Evolutionary conservation across 2,888 invertebrate species (phyloP).

Genomic region (Folsomia candida): DNA sequence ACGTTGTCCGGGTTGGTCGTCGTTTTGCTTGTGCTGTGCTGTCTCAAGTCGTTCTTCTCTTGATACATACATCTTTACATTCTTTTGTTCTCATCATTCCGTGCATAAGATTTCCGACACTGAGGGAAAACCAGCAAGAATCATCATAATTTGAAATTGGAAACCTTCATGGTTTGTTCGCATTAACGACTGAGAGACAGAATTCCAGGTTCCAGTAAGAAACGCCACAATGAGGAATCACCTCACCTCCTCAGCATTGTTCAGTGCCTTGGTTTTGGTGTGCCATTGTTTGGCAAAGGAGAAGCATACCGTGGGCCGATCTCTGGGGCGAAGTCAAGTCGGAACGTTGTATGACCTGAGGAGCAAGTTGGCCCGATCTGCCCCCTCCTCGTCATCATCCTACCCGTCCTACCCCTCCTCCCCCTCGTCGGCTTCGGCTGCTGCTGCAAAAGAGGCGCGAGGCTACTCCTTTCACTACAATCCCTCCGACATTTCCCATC

Average conservation of each 20-base stretch:
- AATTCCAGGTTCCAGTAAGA: not conserved
- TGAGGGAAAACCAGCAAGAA: not conserved
- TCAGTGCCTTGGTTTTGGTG: not conserved
- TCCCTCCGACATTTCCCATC: conserved; percentile 42
- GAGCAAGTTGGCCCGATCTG: conserved; percentile 40
- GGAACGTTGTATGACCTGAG: conserved; percentile 48
- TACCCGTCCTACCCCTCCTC: not conserved
- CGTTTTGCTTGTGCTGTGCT: not conserved
- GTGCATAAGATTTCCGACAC: not conserved
- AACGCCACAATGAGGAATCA: conserved; percentile 3
- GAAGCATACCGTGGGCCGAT: conserved; percentile 32
- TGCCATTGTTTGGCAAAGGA: not conserved
- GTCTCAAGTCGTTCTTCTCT: not conserved
- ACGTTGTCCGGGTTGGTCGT: conserved; percentile 4
- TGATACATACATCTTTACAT: not conserved
- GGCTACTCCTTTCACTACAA: conserved; percentile 49
- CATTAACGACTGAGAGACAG: too few relatives aligned
- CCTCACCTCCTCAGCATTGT: not conserved
- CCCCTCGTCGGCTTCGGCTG: not conserved
- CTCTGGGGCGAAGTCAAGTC: conserved; percentile 44
- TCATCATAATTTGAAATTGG: too few relatives aligned
- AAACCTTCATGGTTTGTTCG: not conserved
- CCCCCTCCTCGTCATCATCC: not conserved
- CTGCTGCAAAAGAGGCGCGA: conserved; percentile 42
- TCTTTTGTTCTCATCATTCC: conserved; percentile 4